A percentile compares a stretch with the other conserved stretches of the same genome.
Evolutionary conservation across 2,113 vertebrate species (phyloP).

Genomic region (Thalassoma bifasciatum): DNA sequence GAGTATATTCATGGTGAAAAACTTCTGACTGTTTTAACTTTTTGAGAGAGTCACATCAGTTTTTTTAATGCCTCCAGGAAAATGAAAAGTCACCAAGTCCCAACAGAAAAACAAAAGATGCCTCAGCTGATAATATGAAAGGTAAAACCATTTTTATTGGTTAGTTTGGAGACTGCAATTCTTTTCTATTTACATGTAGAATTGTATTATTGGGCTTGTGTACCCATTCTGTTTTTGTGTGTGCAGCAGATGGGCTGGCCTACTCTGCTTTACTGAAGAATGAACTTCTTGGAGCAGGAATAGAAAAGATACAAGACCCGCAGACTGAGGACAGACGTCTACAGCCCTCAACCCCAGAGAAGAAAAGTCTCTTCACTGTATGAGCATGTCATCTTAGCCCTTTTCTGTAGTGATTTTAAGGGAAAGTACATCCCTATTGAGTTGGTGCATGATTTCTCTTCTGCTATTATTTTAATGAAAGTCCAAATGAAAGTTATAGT

Average conservation of each 20-base stretch:
- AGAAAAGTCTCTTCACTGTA: slow-evolving; percentile 93
- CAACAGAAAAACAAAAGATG: slow-evolving; percentile 94
- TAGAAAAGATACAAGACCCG: slow-evolving; percentile 94
- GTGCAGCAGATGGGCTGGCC: slow-evolving; percentile 87
- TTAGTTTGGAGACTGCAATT: background rate
- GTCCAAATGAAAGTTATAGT: background rate
- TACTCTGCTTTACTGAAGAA: slow-evolving; percentile 96
- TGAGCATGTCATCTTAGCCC: slow-evolving; percentile 25
- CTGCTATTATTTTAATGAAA: slow-evolving; percentile 7
- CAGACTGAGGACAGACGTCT: slow-evolving; percentile 92
- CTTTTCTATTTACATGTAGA: background rate
- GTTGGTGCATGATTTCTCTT: background rate
- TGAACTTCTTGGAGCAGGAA: slow-evolving; percentile 92
- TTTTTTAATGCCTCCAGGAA: slow-evolving; percentile 80
- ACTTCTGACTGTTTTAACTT: too few species aligned
- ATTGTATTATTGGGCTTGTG: background rate
- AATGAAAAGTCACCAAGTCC: slow-evolving; percentile 94
- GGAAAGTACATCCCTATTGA: background rate
- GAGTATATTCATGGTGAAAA: too few species aligned
- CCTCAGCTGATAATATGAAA: slow-evolving; percentile 92
- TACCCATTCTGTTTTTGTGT: background rate
- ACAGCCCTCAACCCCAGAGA: slow-evolving; percentile 91
- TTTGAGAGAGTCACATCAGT: too few species aligned
- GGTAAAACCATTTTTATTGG: slow-evolving; percentile 73
- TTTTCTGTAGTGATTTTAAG: background rate